Evolutionary conservation across 1,140 invertebrate genomes (phyloP).

Genomic region (Zaprionus ghesquierei): DNA sequence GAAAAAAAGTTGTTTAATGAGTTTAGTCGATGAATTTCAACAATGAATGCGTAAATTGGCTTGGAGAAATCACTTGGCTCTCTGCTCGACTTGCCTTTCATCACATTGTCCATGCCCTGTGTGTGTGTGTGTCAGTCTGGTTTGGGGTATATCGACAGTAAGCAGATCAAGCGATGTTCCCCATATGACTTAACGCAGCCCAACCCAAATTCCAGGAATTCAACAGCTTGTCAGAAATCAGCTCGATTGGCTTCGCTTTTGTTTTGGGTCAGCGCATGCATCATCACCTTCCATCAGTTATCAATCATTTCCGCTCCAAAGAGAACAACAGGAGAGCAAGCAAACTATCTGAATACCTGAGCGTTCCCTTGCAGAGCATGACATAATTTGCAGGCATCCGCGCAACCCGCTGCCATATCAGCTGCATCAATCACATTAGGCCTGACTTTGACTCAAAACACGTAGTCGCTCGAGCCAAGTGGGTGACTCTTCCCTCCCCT

Average conservation of each 20-base stretch:
- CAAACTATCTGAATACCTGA: slow-evolving; percentile 34
- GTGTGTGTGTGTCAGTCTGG: background rate
- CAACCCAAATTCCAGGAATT: slow-evolving; percentile 27
- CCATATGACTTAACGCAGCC: slow-evolving; percentile 3
- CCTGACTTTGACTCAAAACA: slow-evolving; percentile 55
- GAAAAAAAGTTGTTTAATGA: slow-evolving; percentile 69
- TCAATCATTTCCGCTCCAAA: slow-evolving; percentile 58
- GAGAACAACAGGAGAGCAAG: background rate
- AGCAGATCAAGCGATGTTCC: background rate
- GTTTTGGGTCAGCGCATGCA: slow-evolving; percentile 25
- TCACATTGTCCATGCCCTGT: background rate
- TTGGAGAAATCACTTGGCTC: background rate
- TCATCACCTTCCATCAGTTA: slow-evolving; percentile 32
- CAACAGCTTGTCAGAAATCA: background rate
- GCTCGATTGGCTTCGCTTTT: background rate
- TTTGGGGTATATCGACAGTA: background rate
- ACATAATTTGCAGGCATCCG: slow-evolving; percentile 36
- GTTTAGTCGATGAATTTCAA: slow-evolving; percentile 66
- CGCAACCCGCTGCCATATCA: slow-evolving; percentile 36
- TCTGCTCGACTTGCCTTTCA: no score
- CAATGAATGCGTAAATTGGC: slow-evolving; percentile 33
- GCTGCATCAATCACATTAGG: slow-evolving; percentile 56
- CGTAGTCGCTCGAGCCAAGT: slow-evolving; percentile 45
- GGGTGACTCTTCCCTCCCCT: background rate
- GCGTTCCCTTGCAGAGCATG: slow-evolving; percentile 38